Evolutionary conservation across 2,113 vertebrate genomes (phyloP).

Genomic region (Tringa solitaria): DNA sequence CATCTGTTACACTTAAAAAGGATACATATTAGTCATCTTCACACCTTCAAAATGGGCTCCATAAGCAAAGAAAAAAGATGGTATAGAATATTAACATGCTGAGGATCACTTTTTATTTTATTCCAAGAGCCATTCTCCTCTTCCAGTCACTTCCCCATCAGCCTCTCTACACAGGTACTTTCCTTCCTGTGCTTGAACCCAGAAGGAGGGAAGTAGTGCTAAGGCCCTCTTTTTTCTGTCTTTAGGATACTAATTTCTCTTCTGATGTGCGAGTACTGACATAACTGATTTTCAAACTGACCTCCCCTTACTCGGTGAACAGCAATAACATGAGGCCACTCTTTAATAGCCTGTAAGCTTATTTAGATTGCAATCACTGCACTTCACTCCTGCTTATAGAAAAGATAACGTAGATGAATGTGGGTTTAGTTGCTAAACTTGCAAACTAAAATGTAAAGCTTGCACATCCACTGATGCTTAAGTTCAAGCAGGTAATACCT

Average conservation of each 20-base stretch:
- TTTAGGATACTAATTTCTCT: background rate
- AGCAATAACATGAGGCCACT: background rate
- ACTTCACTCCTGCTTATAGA: background rate
- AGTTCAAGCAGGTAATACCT: background rate
- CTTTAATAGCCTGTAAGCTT: background rate
- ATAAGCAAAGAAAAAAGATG: background rate
- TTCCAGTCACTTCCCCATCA: background rate
- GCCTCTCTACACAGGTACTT: background rate
- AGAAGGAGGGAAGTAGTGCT: background rate
- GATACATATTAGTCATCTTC: background rate
- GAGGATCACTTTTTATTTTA: background rate
- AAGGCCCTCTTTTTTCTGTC: background rate
- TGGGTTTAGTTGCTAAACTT: background rate
- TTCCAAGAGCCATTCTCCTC: background rate
- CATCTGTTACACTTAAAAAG: constrained; percentile 5
- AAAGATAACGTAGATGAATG: background rate
- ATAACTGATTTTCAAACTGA: background rate
- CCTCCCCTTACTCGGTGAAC: background rate
- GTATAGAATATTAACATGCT: background rate
- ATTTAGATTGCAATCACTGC: background rate
- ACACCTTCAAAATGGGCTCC: background rate
- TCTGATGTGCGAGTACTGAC: background rate
- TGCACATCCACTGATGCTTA: background rate
- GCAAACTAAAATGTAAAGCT: background rate
- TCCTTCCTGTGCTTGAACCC: background rate